phyloP scores from a whole-genome alignment of 2,113 vertebrate genomes.

The Chunga burmeisteri region DNA sequence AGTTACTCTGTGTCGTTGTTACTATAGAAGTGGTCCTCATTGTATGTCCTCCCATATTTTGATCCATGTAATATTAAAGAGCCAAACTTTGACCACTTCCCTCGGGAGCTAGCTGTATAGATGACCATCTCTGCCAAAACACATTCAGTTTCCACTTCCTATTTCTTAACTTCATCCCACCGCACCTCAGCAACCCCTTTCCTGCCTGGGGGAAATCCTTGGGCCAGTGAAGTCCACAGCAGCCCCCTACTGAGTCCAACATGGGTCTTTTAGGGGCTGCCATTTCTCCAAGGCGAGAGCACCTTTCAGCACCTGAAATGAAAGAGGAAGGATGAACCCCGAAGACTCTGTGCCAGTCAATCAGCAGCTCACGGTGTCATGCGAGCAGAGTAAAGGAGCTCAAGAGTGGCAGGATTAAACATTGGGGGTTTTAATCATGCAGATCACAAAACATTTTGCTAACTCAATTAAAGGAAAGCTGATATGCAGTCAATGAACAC shows the following conservation, averaged over 20 bases:
- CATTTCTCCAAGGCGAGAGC: neutral
- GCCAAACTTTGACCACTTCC: neutral
- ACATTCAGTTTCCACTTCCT: neutral
- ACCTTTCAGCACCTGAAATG: neutral
- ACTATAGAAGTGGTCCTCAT: neutral
- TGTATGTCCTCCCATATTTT: neutral
- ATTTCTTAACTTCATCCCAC: neutral
- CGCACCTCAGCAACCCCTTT: neutral
- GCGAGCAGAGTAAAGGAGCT: neutral
- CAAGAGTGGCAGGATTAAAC: neutral
- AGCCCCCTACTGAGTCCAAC: neutral
- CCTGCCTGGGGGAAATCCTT: neutral
- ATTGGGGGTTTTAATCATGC: neutral
- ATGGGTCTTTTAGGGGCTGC: neutral
- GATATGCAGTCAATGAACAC: neutral
- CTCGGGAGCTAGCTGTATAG: neutral
- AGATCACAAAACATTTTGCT: constrained; percentile 2
- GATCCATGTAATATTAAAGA: neutral
- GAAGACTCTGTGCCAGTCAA: neutral
- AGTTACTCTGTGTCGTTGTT: neutral
- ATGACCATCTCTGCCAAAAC: neutral
- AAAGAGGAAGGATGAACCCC: neutral
- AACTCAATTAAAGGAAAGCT: neutral
- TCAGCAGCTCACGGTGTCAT: neutral
- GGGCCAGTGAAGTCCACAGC: neutral